phyloP scores from a whole-genome alignment of 2,113 vertebrate genomes.

The Caranx melampygus region DNA sequence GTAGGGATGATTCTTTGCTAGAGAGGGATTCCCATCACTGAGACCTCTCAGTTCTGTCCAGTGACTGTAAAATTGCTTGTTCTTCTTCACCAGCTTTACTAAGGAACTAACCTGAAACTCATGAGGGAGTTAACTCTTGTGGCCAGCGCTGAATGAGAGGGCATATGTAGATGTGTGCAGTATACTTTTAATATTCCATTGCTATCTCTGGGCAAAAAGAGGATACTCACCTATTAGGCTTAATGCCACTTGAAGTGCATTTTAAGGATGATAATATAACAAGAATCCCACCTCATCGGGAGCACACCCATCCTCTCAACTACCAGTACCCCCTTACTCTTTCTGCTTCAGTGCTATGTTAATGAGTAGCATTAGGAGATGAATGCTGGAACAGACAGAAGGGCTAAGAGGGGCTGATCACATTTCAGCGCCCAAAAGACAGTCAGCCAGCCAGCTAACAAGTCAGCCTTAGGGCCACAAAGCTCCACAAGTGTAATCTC shows the following conservation, averaged over 20 bases:
- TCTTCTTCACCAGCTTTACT: constrained; percentile 45
- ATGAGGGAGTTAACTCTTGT: constrained; percentile 24
- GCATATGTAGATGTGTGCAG: constrained; percentile 34
- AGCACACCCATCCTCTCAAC: constrained; percentile 24
- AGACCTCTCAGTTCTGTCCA: constrained; percentile 65
- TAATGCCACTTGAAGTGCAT: constrained; percentile 15
- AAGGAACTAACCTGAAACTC: constrained; percentile 50
- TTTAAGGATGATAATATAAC: constrained; percentile 34
- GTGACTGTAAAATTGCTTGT: constrained; percentile 64
- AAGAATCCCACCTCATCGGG: constrained; percentile 42
- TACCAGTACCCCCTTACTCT: constrained; percentile 28
- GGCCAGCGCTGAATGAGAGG: constrained; percentile 7
- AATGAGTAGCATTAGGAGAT: constrained; percentile 63
- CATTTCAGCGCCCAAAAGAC: constrained; percentile 52
- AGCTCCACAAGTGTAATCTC: constrained; percentile 61
- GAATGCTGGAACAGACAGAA: constrained; percentile 59
- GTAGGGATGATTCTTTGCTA: constrained; percentile 48
- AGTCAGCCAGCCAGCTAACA: constrained; percentile 53
- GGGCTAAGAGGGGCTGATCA: constrained; percentile 57
- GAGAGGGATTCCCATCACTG: constrained; percentile 61
- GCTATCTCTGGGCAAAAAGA: constrained; percentile 18
- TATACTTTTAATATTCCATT: constrained; percentile 20
- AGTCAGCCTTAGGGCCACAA: constrained; percentile 43
- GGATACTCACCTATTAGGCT: constrained; percentile 25
- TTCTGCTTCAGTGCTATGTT: constrained; percentile 53